Base-by-base conservation (phyloP, 2,113 vertebrate species). In the Pedionomus torquatus region DNA sequence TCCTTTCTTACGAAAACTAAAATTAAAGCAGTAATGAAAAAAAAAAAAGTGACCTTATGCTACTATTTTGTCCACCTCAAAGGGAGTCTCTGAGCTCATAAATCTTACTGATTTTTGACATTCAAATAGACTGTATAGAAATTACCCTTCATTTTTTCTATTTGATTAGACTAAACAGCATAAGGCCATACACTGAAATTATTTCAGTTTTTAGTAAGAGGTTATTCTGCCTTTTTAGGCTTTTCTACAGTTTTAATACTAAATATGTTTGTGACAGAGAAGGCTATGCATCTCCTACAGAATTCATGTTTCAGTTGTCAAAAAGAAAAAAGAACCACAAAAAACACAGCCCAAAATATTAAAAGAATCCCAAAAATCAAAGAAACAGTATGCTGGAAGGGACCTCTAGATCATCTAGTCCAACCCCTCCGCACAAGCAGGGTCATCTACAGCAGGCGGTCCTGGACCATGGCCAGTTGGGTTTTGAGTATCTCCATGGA, bases 161-260 rank as follows among this genome's bases (percentile, higher is more conserved):
- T 65, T 68, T 48, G 17, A 66, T 55, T 70, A 51, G 16, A 89
- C 28, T 52, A 35, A 58, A 75, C 3, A 80, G 30, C 2, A 0
- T 69, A 51, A 75, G 17, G 17, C 24, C 17, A 39, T 83, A 82
- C 41, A 60, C n/a, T 39, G 82, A 69, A 58, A 44, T 21, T 2
- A 5, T 74, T 69, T 21, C n/a, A 63, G 49, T 55, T 97, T 76
- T 93, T 52, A 95, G 57, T 71, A 88, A 70, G 77, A 70, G 11
- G 55, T 23, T 41, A 61, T 54, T 91, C 21, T 68, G 55, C 11
- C 66, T 71, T 93, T 79, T 68, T 63, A 93, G n/a, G 52, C 77
- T 95, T 96, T 96, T 90, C 71, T 86, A 96, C 65, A 93, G 83
- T 95, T 91, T 96, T 91, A 91, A 94, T 75, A 69, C 43, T 91